A percentile compares a stretch with the other conserved stretches of the same genome.
phyloP scores from a whole-genome alignment of 2,797 vertebrate genomes.

The Enteromius viviparus region DNA sequence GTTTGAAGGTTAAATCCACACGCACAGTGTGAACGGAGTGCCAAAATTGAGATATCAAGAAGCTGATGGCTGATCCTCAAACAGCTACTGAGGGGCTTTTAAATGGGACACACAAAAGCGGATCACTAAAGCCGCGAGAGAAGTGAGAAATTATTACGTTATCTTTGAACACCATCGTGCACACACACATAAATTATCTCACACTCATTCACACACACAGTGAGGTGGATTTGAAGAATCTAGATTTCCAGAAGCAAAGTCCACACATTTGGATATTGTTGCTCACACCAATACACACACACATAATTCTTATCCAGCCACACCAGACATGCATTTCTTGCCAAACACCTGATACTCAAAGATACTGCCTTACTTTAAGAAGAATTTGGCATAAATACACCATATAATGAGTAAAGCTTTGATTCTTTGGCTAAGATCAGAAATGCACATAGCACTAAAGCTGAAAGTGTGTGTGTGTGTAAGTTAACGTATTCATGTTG shows the following conservation, averaged over 20 bases:
- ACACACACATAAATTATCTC: slow-evolving; percentile 8
- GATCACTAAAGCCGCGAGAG: neutral
- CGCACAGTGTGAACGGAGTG: neutral
- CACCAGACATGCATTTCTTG: neutral
- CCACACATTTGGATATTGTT: neutral
- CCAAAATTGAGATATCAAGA: slow-evolving; percentile 20
- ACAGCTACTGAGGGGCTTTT: slow-evolving; percentile 16
- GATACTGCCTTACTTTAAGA: neutral
- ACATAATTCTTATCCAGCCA: slow-evolving; percentile 6
- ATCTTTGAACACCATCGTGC: slow-evolving; percentile 1
- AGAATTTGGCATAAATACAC: neutral
- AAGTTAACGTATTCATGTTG: slow-evolving; percentile 42
- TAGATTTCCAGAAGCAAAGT: slow-evolving; percentile 14
- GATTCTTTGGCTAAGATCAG: slow-evolving; percentile 2
- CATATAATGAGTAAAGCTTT: neutral
- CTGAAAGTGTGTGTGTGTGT: neutral
- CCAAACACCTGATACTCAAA: neutral
- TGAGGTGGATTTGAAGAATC: neutral
- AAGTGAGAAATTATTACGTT: slow-evolving; percentile 20
- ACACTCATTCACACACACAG: slow-evolving; percentile 14
- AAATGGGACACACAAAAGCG: slow-evolving; percentile 1
- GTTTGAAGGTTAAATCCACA: slow-evolving; percentile 37
- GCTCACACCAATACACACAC: slow-evolving; percentile 1
- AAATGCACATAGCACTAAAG: neutral
- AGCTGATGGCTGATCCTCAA: slow-evolving; percentile 6